phyloP scores from a whole-genome alignment of 1,140 invertebrate species.

The Dendrolimus kikuchii region DNA sequence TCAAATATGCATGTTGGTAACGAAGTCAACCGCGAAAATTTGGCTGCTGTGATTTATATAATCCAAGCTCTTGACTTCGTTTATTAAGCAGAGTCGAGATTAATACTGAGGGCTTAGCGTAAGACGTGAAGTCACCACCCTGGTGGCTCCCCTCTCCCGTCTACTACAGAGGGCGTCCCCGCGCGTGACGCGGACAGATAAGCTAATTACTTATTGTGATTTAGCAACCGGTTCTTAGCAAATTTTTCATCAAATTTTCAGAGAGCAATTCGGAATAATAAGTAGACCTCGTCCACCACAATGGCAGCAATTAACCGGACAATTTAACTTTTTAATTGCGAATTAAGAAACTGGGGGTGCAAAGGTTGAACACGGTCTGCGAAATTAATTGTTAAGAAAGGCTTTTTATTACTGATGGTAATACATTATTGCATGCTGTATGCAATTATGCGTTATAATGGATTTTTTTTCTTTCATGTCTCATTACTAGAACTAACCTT shows the following conservation, averaged over 20 bases:
- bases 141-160: constrained; percentile 10
- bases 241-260: constrained; percentile 45
- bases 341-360: constrained; percentile 50
- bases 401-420: constrained; percentile 12
- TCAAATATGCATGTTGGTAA: constrained; percentile 10
- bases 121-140: constrained; percentile 30
- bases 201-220: constrained; percentile 59
- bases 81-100: constrained; percentile 44
- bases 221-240: constrained; percentile 32
- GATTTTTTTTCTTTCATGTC: no score
- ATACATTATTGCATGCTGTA: no score
- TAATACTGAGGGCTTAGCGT: constrained; percentile 37
- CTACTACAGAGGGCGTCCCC: constrained; percentile 17
- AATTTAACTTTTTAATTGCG: constrained; percentile 66
- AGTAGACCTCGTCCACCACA: constrained; percentile 44
- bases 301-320: constrained; percentile 55
- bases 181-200: constrained; percentile 48
- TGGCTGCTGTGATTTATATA: constrained; percentile 31
- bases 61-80: constrained; percentile 40
- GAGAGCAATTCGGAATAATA: constrained; percentile 42
- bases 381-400: constrained; percentile 40
- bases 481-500: no score
- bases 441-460: no score
- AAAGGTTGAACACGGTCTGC: constrained; percentile 35
- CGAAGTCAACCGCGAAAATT: constrained; percentile 21